Percentiles rank a stretch among this genome's conserved stretches.
These are phyloP conservation scores for Cotesia typhae DNA, from an alignment of 1,140 invertebrate species.

Conservation along the genomic window DNA sequence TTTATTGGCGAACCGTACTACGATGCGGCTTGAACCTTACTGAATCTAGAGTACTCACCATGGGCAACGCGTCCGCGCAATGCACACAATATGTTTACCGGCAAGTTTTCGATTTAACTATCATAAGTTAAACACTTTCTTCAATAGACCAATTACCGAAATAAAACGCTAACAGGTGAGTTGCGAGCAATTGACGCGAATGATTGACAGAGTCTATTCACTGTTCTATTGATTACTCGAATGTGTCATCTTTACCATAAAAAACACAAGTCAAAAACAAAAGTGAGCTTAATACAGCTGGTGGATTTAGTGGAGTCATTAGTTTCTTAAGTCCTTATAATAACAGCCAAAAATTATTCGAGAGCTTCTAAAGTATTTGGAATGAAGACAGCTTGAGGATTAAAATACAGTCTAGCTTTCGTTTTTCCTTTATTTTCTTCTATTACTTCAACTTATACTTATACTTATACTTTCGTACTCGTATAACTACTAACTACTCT, in stretches of 20 bases:
- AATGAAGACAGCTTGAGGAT: slow-evolving; percentile 1
- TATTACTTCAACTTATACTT: background rate
- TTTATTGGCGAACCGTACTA: slow-evolving; percentile 20
- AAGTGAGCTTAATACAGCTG: background rate
- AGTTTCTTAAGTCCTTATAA: background rate
- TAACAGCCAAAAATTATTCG: slow-evolving; percentile 10
- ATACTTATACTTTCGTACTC: background rate
- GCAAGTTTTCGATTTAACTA: slow-evolving; percentile 6
- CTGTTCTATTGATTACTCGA: background rate
- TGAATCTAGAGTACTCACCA: slow-evolving; percentile 24
- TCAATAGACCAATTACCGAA: background rate
- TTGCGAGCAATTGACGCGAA: too few species aligned
- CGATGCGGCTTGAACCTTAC: slow-evolving; percentile 31
- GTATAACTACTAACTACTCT: background rate
- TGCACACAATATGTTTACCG: slow-evolving; percentile 30
- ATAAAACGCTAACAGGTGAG: background rate
- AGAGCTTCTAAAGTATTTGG: background rate
- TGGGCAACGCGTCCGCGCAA: slow-evolving; percentile 37
- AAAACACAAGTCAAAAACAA: too few species aligned
- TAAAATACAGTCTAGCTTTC: background rate
- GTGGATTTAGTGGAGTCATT: background rate
- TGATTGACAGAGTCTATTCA: too few species aligned
- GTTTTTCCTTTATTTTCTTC: background rate
- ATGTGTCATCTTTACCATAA: too few species aligned
- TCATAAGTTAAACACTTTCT: slow-evolving; percentile 2